A percentile compares a stretch with the other conserved stretches of the same genome.
Conservation (phyloP, 2,888 invertebrate species). For the Patella pellucida region DNA sequence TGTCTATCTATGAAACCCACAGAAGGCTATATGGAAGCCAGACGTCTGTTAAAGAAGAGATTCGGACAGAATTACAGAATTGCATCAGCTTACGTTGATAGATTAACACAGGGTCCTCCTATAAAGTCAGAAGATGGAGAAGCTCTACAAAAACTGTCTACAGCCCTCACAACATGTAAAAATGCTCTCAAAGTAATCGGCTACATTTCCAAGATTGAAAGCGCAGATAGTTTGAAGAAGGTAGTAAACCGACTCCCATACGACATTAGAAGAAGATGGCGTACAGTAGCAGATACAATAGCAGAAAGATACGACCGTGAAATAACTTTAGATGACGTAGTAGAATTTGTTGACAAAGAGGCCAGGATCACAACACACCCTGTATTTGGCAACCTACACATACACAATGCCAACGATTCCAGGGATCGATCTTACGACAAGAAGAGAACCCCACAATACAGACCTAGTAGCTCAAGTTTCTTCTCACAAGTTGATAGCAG, state of each 20-base stretch:
- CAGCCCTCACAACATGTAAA: constrained; percentile 30
- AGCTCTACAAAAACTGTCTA: constrained; percentile 28
- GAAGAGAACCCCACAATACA: background rate
- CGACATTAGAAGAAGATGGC: constrained; percentile 28
- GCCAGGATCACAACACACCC: background rate
- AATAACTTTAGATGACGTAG: constrained; percentile 11
- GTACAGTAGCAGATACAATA: constrained; percentile 15
- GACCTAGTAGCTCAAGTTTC: background rate
- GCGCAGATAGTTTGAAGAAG: constrained; percentile 28
- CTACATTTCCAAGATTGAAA: constrained; percentile 11
- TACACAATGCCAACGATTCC: background rate
- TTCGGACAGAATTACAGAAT: constrained; percentile 15
- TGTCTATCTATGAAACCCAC: constrained; percentile 12
- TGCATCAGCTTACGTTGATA: constrained; percentile 9
- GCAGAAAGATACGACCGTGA: constrained; percentile 13
- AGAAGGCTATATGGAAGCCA: constrained; percentile 13
- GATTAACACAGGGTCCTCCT: background rate
- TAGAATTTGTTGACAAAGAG: background rate
- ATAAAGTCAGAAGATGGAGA: constrained; percentile 23
- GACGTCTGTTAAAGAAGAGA: constrained; percentile 10
- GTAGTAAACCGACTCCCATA: constrained; percentile 28
- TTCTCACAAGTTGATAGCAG: background rate
- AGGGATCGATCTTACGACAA: background rate
- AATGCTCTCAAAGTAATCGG: constrained; percentile 25
- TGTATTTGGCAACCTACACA: background rate